Base-by-base conservation (phyloP, 2,888 invertebrate species). In the Limenitis camilla region DNA sequence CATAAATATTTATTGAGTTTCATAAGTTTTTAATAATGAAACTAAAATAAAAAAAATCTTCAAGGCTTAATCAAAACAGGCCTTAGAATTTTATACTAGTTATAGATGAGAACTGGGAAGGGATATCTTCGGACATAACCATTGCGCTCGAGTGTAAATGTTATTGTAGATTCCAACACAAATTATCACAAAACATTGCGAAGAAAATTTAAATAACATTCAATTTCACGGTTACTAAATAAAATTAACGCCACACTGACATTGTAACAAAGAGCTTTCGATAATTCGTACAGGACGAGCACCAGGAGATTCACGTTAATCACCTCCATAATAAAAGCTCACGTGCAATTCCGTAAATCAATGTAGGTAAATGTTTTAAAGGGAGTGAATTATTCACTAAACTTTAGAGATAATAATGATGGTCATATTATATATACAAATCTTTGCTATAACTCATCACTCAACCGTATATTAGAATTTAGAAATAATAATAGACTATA, bases 191-290 rank as follows among this genome's bases (percentile, higher is more conserved):
- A 58, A 65, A 63, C 65, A 57, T 61, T 58, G 62, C 62, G 69
- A 72, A 73, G 72, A 76, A 78, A 73, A 78, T 69, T 71, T 68
- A 67, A 63, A 39, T 49, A 65, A 71, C 73, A 73, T 80, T 76
- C 77, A 84, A 86, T 85, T 86, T 84, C 83, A 86, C 69, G 82
- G 81, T 52, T 75, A 77, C 76, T 86, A 85, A 85, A 86, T 81
- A 85, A 86, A 87, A 86, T 87, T 85, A 80, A 69, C 83, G 76
- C 68, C 74, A 65, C 69, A 66, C 74, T 71, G 81, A 76, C 84
- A 80, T 70, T 70, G 68, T 78, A 79, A 84, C 81, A 82, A 83
- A 85, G 82, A 78, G 80, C 66, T 79, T 74, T 75, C 75, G 80
- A 85, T 86, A 84, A 83, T 79, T 84, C 70, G 75, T 76, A 61